Conservation (phyloP, 2,888 invertebrate genomes). For the Philonicus albiceps region DNA sequence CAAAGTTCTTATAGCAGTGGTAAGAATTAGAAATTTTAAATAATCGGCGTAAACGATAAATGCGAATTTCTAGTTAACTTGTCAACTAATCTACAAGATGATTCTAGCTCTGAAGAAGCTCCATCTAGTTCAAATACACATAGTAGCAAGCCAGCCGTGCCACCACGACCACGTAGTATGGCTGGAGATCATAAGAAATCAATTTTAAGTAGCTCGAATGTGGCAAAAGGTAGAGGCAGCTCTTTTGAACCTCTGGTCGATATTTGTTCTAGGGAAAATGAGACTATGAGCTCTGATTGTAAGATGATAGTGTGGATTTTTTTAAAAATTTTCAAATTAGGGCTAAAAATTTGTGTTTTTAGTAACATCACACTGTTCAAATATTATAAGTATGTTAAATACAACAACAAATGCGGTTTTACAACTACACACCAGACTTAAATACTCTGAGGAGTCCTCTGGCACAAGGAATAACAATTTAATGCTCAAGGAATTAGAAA, state of each 20-base stretch:
- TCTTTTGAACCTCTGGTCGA: conserved; percentile 57
- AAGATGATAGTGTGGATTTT: conserved; percentile 56
- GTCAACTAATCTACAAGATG: conserved; percentile 76
- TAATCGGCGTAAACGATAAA: conserved; percentile 24
- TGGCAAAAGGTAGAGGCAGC: conserved; percentile 54
- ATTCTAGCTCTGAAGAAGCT: conserved; percentile 81
- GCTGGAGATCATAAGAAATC: conserved; percentile 68
- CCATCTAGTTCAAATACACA: conserved; percentile 57
- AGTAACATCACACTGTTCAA: conserved; percentile 72
- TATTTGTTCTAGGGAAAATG: conserved; percentile 63
- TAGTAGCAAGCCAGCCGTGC: conserved; percentile 67
- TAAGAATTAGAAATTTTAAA: conserved; percentile 55
- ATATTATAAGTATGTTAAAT: conserved; percentile 67
- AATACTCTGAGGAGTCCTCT: conserved; percentile 58
- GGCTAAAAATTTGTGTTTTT: conserved; percentile 39
- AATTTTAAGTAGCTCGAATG: conserved; percentile 55
- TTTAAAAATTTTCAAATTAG: neutral
- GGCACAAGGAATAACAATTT: conserved; percentile 54
- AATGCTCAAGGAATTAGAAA: conserved; percentile 63
- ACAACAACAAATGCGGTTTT: conserved; percentile 62
- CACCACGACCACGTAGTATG: conserved; percentile 72
- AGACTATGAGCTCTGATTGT: conserved; percentile 66
- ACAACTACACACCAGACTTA: conserved; percentile 62
- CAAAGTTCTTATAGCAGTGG: conserved; percentile 74
- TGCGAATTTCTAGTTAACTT: conserved; percentile 68